These are phyloP conservation scores for Passer domesticus DNA, from an alignment of 2,113 vertebrate genomes.

Conservation along the genomic window DNA sequence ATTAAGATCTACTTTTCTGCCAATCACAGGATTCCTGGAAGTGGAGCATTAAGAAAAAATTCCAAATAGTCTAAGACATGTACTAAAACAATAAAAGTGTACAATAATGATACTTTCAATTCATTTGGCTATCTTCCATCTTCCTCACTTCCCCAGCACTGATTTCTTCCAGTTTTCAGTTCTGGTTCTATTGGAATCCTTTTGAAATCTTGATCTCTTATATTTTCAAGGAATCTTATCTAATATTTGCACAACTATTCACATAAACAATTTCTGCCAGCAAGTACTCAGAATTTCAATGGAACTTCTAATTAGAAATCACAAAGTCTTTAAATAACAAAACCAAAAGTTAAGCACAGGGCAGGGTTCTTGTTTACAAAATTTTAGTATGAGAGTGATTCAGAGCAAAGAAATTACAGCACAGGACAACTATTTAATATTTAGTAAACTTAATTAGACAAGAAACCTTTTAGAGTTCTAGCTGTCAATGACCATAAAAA, in stretches of 20 bases:
- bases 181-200: background rate
- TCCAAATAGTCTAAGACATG: background rate
- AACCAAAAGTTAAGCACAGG: background rate
- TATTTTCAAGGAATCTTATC: background rate
- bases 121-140: background rate
- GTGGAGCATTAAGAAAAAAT: background rate
- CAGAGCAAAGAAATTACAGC: background rate
- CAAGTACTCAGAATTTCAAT: background rate
- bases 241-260: background rate
- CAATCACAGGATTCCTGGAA: background rate
- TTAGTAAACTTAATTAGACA: background rate
- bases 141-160: background rate
- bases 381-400: background rate
- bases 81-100: background rate
- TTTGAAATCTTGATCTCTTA: background rate
- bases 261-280: background rate
- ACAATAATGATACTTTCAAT: background rate
- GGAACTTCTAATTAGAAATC: background rate
- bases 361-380: background rate
- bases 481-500: background rate
- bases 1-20: background rate
- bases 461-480: background rate
- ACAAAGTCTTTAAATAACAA: background rate
- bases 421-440: background rate
- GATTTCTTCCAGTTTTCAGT: background rate